Conservation (phyloP, 2,888 invertebrate genomes). For the Cacoxenus indagator region DNA sequence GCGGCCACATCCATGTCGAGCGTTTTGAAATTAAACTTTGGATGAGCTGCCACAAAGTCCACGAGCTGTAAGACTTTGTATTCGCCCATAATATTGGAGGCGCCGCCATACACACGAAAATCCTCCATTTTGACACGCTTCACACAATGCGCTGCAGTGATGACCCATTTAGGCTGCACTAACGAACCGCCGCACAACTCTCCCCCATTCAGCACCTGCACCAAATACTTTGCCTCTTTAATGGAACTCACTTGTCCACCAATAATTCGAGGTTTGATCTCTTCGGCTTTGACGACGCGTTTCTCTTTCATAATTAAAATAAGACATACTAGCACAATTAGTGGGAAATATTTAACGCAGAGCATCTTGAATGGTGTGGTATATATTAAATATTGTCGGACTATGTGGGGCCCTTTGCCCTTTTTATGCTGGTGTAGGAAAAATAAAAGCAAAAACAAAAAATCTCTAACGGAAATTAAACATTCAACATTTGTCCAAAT, state of each 20-base stretch:
- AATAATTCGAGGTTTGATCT: conserved; percentile 44
- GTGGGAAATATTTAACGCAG: background rate
- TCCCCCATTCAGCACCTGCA: conserved; percentile 41
- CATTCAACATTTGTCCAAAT: background rate
- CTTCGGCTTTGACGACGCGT: background rate
- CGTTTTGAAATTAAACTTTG: conserved; percentile 43
- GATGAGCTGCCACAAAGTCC: conserved; percentile 34
- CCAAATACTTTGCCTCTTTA: conserved; percentile 44
- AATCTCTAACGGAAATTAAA: background rate
- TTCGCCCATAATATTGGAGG: conserved; percentile 36
- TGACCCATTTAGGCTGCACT: conserved; percentile 48
- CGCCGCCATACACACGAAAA: conserved; percentile 45
- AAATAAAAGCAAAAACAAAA: too few relatives aligned
- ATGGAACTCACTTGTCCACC: conserved; percentile 42
- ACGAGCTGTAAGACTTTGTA: conserved; percentile 35
- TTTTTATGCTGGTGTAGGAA: too few relatives aligned
- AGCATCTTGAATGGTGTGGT: background rate
- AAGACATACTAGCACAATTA: background rate
- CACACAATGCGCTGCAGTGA: conserved; percentile 58
- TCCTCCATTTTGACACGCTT: conserved; percentile 21
- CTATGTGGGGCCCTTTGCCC: background rate
- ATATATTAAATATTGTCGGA: background rate
- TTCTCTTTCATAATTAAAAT: background rate
- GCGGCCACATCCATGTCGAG: conserved; percentile 56
- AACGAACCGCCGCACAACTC: conserved; percentile 53